phyloP scores from a whole-genome alignment of 2,888 invertebrate genomes.

The Colostygia pectinataria region DNA sequence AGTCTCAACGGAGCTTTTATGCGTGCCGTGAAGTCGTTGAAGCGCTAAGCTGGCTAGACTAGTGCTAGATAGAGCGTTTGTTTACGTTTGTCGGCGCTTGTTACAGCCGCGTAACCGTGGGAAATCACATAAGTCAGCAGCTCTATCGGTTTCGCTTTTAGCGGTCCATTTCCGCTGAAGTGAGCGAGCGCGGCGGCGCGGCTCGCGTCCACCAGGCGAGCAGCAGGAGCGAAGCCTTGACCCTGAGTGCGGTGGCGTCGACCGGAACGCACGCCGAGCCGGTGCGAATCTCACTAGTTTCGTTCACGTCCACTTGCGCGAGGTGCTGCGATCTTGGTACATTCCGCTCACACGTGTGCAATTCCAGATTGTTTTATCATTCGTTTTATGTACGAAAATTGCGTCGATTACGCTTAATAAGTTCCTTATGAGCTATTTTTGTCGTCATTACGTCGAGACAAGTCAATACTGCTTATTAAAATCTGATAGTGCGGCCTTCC shows the following conservation, averaged over 20 bases:
- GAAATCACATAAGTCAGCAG: slow-evolving; percentile 47
- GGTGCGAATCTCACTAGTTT: slow-evolving; percentile 62
- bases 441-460: slow-evolving; percentile 22
- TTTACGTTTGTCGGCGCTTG: slow-evolving; percentile 32
- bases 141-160: slow-evolving; percentile 73
- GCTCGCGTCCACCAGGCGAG: slow-evolving; percentile 62
- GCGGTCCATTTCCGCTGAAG: slow-evolving; percentile 62
- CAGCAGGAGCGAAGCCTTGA: slow-evolving; percentile 78
- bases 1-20: slow-evolving; percentile 38
- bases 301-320: slow-evolving; percentile 43
- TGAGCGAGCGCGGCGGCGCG: slow-evolving; percentile 53
- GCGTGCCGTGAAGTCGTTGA: slow-evolving; percentile 36
- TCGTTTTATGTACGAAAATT: slow-evolving; percentile 52
- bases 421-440: slow-evolving; percentile 23
- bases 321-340: slow-evolving; percentile 71
- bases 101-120: slow-evolving; percentile 41
- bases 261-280: slow-evolving; percentile 79
- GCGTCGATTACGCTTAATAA: slow-evolving; percentile 47
- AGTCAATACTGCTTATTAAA: slow-evolving; percentile 23
- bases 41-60: slow-evolving; percentile 18
- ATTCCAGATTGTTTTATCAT: slow-evolving; percentile 69
- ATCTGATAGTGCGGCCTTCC: slow-evolving; percentile 16
- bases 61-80: slow-evolving; percentile 31
- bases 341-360: slow-evolving; percentile 69
- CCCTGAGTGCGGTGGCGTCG: slow-evolving; percentile 82